phyloP scores from a whole-genome alignment of 2,797 vertebrate genomes.

The Coreius guichenoti region DNA sequence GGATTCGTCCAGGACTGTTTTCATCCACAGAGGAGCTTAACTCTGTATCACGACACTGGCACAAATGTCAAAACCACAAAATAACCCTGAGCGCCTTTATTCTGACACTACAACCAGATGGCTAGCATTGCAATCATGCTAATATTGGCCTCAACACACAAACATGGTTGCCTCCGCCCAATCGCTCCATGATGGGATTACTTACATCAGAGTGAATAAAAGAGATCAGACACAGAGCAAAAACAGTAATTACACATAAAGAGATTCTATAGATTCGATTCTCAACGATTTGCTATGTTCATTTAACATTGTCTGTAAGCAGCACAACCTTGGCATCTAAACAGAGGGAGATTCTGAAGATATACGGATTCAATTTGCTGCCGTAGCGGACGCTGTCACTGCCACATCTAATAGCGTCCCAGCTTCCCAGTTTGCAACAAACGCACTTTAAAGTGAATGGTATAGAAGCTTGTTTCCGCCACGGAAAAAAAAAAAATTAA shows the following conservation, averaged over 20 bases:
- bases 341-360: slow-evolving; percentile 28
- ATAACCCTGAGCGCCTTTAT: slow-evolving; percentile 44
- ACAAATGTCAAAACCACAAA: slow-evolving; percentile 46
- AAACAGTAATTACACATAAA: slow-evolving; percentile 2
- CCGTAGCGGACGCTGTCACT: neutral
- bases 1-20: slow-evolving; percentile 8
- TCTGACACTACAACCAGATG: slow-evolving; percentile 44
- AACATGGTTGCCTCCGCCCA: slow-evolving; percentile 16
- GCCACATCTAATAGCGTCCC: slow-evolving; percentile 7
- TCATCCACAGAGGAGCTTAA: slow-evolving; percentile 36
- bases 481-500: too few species aligned
- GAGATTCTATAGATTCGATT: slow-evolving; percentile 29
- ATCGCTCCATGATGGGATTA: slow-evolving; percentile 39
- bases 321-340: slow-evolving; percentile 17
- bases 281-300: slow-evolving; percentile 23
- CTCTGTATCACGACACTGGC: slow-evolving; percentile 10
- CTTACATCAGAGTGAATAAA: slow-evolving; percentile 13
- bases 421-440: neutral
- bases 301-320: slow-evolving; percentile 11
- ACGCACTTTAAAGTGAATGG: neutral
- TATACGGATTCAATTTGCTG: slow-evolving; percentile 4
- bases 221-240: slow-evolving; percentile 1
- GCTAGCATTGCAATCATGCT: slow-evolving; percentile 49
- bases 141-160: slow-evolving; percentile 47
- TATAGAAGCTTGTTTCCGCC: neutral